Conservation (phyloP, 2,888 invertebrate species). For the Spisula solida region DNA sequence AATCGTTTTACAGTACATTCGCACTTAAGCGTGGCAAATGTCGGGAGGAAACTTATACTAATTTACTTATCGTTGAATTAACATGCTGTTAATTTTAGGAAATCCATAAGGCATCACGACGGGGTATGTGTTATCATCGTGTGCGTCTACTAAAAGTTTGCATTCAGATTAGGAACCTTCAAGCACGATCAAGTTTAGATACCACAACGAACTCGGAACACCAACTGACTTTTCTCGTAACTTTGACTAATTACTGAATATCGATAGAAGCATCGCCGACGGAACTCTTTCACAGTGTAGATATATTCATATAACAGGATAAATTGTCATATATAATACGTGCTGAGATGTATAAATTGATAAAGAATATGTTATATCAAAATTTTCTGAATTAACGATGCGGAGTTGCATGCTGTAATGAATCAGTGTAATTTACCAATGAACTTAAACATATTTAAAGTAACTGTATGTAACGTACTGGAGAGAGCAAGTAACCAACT, state of each 20-base stretch:
- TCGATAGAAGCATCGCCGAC: not conserved
- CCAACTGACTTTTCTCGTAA: not conserved
- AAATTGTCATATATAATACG: not conserved
- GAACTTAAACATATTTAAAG: not conserved
- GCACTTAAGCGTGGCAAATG: not conserved
- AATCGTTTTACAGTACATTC: not conserved
- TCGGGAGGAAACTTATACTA: not conserved
- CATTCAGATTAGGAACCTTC: not conserved
- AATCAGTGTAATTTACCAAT: not conserved
- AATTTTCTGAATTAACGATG: not conserved
- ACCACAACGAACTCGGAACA: not conserved
- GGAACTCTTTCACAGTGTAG: not conserved
- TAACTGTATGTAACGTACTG: too few species aligned
- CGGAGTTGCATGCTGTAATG: not conserved
- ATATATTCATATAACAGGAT: not conserved
- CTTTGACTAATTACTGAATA: not conserved
- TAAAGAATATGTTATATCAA: not conserved
- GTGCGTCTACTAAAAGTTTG: not conserved
- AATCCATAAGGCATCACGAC: not conserved
- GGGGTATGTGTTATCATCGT: not conserved
- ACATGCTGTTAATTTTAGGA: not conserved
- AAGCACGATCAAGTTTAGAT: slow-evolving; percentile 8
- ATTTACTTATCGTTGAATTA: not conserved
- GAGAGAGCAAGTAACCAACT: too few species aligned
- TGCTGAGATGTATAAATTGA: not conserved